Evolutionary conservation across 2,113 vertebrate species (phyloP).

Genomic region (Mustelus asterias): DNA sequence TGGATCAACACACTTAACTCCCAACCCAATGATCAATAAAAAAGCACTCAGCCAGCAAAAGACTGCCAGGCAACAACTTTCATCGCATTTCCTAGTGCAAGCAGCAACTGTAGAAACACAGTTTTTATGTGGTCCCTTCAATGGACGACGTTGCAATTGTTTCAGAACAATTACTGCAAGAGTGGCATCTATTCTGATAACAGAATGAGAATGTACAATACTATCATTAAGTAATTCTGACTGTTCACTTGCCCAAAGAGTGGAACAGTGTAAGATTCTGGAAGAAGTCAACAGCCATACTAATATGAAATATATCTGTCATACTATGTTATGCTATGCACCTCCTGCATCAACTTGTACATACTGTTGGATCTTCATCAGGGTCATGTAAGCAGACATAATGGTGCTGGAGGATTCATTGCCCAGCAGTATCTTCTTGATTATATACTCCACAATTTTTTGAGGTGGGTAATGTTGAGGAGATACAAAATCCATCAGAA

Average conservation of each 20-base stretch:
- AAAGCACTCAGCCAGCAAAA: background rate
- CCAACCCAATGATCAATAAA: background rate
- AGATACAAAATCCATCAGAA: slow-evolving; percentile 78
- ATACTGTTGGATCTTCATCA: slow-evolving; percentile 88
- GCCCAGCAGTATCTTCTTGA: slow-evolving; percentile 68
- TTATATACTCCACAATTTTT: slow-evolving; percentile 66
- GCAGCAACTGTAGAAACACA: background rate
- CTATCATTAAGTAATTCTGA: background rate
- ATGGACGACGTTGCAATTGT: background rate
- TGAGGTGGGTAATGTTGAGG: slow-evolving; percentile 64
- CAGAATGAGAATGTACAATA: background rate
- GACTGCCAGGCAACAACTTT: background rate
- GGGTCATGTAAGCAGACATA: slow-evolving; percentile 72
- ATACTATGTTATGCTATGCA: background rate
- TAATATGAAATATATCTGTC: background rate
- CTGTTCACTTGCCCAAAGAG: background rate
- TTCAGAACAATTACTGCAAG: background rate
- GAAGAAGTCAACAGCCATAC: background rate
- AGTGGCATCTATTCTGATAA: background rate
- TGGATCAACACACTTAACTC: background rate
- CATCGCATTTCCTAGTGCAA: background rate
- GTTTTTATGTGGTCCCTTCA: background rate
- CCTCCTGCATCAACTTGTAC: slow-evolving; percentile 32
- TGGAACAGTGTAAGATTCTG: background rate
- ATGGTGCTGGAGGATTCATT: slow-evolving; percentile 53